Evolutionary conservation across 1,140 invertebrate genomes (phyloP).

Genomic region (Lutraria rhynchaena): DNA sequence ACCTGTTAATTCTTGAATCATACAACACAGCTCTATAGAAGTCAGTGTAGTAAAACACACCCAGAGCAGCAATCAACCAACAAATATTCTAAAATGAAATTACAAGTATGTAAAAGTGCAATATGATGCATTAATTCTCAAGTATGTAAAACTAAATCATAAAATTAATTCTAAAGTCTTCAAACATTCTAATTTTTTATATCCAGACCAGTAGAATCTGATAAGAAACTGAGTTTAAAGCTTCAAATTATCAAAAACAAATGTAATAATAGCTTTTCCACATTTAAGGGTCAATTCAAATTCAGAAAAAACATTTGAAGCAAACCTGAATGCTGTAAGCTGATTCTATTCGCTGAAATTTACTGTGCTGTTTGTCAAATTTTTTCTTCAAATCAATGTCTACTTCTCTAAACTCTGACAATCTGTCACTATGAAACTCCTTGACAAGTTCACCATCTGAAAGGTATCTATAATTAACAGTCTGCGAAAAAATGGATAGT

Average conservation of each 20-base stretch:
- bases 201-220: too few species aligned
- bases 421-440: conserved; percentile 41
- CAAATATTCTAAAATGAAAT: conserved; percentile 67
- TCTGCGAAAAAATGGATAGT: neutral
- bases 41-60: conserved; percentile 76
- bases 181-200: too few species aligned
- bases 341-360: conserved; percentile 66
- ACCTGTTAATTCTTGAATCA: conserved; percentile 76
- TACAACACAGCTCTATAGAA: conserved; percentile 71
- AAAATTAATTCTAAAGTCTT: too few species aligned
- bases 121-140: too few species aligned
- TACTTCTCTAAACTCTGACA: conserved; percentile 55
- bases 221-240: too few species aligned
- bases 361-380: conserved; percentile 68
- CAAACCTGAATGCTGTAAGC: conserved; percentile 67
- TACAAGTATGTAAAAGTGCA: too few species aligned
- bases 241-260: too few species aligned
- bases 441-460: conserved; percentile 45
- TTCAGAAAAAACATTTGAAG: too few species aligned
- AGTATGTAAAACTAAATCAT: too few species aligned
- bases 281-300: too few species aligned
- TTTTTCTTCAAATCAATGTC: conserved; percentile 63
- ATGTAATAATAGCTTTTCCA: too few species aligned
- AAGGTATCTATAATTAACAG: conserved; percentile 7
- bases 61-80: conserved; percentile 73